Percentiles rank a stretch among this genome's conserved stretches.
phyloP scores from a whole-genome alignment of 1,140 invertebrate genomes.

The Lerema accius region DNA sequence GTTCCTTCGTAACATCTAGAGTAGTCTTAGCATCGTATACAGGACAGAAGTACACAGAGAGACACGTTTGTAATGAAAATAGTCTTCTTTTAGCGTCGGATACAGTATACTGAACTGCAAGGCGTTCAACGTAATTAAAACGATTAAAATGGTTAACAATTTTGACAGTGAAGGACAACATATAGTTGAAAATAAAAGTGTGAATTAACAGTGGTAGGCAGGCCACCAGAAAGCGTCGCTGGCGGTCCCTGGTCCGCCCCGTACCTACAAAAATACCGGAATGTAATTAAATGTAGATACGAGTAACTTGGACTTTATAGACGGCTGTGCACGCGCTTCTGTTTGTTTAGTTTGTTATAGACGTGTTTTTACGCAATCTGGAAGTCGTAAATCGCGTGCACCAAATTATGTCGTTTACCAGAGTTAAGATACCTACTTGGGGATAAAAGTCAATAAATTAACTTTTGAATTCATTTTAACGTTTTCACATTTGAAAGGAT shows the following conservation, averaged over 20 bases:
- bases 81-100: too few species aligned
- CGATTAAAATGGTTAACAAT: neutral
- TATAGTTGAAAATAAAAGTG: slow-evolving; percentile 23
- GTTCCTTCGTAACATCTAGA: too few species aligned
- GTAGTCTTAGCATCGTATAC: too few species aligned
- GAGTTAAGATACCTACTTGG: slow-evolving; percentile 62
- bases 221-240: slow-evolving; percentile 66
- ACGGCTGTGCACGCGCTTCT: slow-evolving; percentile 75
- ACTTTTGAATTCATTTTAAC: neutral
- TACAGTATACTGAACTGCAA: too few species aligned
- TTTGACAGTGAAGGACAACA: slow-evolving; percentile 13
- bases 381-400: slow-evolving; percentile 80
- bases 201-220: slow-evolving; percentile 43
- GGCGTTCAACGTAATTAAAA: too few species aligned
- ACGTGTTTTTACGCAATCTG: slow-evolving; percentile 81
- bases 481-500: neutral
- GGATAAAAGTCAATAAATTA: slow-evolving; percentile 8
- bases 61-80: too few species aligned
- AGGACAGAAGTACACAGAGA: too few species aligned
- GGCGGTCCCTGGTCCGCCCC: slow-evolving; percentile 72
- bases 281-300: slow-evolving; percentile 80
- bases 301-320: slow-evolving; percentile 77
- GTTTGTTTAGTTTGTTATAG: slow-evolving; percentile 80
- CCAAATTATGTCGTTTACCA: slow-evolving; percentile 79
- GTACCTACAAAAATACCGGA: slow-evolving; percentile 81